A percentile compares a stretch with the other conserved stretches of the same genome.
phyloP scores from a whole-genome alignment of 2,113 vertebrate genomes.

The Malaclemys terrapin region DNA sequence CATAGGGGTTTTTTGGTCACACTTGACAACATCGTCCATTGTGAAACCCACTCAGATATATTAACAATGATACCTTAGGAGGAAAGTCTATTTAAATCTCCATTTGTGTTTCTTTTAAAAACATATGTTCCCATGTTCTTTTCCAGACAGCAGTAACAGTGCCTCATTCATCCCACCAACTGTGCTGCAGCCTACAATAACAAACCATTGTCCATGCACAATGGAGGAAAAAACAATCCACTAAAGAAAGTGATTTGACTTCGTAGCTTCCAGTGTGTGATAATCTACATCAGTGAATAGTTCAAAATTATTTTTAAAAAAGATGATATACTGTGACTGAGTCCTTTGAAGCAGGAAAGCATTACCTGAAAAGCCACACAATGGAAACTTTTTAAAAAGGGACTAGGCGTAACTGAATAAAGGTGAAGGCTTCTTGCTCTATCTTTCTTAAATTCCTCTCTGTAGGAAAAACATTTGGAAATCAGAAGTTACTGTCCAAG shows the following conservation, averaged over 20 bases:
- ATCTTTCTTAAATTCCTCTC: not conserved
- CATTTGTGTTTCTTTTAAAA: not conserved
- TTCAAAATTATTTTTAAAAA: not conserved
- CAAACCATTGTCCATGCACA: not conserved
- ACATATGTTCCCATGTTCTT: not conserved
- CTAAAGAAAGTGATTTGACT: not conserved
- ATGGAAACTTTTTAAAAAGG: accelerated
- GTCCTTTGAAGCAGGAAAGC: not conserved
- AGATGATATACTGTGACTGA: accelerated
- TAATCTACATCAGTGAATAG: accelerated
- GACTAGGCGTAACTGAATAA: not conserved
- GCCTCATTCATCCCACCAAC: accelerated
- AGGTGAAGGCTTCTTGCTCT: not conserved
- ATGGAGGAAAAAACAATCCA: accelerated
- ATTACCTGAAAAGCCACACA: accelerated
- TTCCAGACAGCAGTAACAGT: not conserved
- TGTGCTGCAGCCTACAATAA: not conserved
- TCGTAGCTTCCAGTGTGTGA: not conserved
- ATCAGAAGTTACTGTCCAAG: not conserved
- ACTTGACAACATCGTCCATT: not conserved
- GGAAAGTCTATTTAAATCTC: accelerated
- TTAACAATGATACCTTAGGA: not conserved
- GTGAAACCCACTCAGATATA: not conserved
- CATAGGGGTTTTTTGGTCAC: not conserved
- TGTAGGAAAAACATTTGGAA: not conserved